phyloP scores from a whole-genome alignment of 2,888 invertebrate species.

The Crocallis elinguaria region DNA sequence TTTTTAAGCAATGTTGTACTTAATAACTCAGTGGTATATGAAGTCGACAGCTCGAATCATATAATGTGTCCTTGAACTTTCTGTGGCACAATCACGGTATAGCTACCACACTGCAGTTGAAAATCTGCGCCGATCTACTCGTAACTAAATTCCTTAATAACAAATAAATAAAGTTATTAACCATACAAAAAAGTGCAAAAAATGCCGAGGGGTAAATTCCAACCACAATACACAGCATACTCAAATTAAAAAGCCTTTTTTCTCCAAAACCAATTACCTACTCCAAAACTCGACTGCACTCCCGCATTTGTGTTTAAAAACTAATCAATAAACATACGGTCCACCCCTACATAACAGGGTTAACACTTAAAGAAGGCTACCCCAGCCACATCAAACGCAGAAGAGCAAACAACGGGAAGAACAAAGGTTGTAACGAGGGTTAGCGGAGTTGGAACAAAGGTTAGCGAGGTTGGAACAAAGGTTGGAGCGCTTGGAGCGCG shows the following conservation, averaged over 20 bases:
- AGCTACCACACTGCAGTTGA: too few relatives aligned
- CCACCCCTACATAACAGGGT: slow-evolving; percentile 6
- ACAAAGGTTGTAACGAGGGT: slow-evolving; percentile 31
- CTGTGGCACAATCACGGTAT: too few relatives aligned
- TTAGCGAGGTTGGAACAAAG: slow-evolving; percentile 12
- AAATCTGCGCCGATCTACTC: too few relatives aligned
- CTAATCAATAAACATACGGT: slow-evolving; percentile 34
- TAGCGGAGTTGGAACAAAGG: slow-evolving; percentile 4
- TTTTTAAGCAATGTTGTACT: too few relatives aligned
- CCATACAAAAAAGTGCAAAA: too few relatives aligned
- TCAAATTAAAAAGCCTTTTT: background rate
- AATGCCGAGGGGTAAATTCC: background rate
- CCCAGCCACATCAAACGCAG: slow-evolving; percentile 12
- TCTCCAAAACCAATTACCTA: slow-evolving; percentile 17
- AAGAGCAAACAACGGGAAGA: slow-evolving; percentile 21
- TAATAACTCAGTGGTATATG: too few relatives aligned
- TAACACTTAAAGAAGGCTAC: slow-evolving; percentile 10
- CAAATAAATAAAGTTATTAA: too few relatives aligned
- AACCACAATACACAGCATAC: background rate
- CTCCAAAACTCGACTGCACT: slow-evolving; percentile 6
- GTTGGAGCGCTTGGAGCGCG: slow-evolving; percentile 22
- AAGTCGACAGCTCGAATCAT: too few relatives aligned
- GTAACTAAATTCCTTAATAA: too few relatives aligned
- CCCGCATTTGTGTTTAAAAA: slow-evolving; percentile 24
- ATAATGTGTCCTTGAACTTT: too few relatives aligned